Conservation (phyloP, 2,888 invertebrate species). For the Agrenia bidenticulata region DNA sequence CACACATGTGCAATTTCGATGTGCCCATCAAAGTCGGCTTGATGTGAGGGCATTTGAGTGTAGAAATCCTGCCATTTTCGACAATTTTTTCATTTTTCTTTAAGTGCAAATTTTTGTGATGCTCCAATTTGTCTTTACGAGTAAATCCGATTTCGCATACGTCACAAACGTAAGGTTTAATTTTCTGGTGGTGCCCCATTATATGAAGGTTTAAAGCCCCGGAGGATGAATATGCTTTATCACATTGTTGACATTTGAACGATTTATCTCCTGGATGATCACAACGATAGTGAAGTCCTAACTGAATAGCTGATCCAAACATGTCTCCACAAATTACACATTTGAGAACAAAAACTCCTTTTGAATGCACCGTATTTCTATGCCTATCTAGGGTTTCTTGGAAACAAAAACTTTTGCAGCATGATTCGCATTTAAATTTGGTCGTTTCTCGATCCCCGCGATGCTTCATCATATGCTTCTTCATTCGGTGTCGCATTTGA, state of each 20-base stretch:
- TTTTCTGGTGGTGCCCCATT: not conserved
- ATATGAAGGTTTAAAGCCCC: not conserved
- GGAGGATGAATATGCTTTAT: slow-evolving; percentile 8
- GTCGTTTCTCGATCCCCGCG: not conserved
- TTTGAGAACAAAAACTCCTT: not conserved
- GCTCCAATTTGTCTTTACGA: slow-evolving; percentile 2
- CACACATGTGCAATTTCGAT: slow-evolving; percentile 6
- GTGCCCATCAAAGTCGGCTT: not conserved
- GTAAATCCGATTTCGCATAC: not conserved
- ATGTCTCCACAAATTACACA: not conserved
- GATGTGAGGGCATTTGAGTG: slow-evolving; percentile 6
- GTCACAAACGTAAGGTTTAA: not conserved
- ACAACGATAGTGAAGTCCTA: not conserved
- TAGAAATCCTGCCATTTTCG: too few species aligned
- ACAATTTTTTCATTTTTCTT: not conserved
- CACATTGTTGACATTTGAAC: slow-evolving; percentile 10
- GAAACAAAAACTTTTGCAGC: not conserved
- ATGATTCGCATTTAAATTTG: not conserved
- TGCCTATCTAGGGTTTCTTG: not conserved
- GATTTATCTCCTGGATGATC: not conserved
- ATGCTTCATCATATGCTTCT: slow-evolving; percentile 3
- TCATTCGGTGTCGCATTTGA: not conserved
- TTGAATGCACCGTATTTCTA: not conserved
- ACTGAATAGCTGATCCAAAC: not conserved
- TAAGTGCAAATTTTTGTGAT: not conserved